These are phyloP conservation scores for Vultur gryphus DNA, from an alignment of 2,797 vertebrate species.

Conservation along the genomic window DNA sequence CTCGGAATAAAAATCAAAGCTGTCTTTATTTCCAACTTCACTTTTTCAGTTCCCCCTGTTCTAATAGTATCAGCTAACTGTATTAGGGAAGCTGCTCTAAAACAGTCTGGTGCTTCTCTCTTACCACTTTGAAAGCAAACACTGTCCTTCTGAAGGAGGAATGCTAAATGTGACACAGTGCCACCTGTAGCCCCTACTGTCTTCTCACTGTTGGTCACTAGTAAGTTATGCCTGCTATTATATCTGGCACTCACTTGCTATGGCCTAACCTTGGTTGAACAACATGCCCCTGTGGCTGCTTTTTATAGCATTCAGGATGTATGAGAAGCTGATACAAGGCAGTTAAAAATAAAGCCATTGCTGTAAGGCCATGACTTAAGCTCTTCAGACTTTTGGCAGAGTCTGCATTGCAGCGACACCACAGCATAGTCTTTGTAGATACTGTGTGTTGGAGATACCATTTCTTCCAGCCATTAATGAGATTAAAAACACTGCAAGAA, in stretches of 20 bases:
- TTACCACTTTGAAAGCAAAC: background rate
- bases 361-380: background rate
- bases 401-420: background rate
- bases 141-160: background rate
- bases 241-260: background rate
- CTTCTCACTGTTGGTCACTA: background rate
- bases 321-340: background rate
- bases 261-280: background rate
- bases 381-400: background rate
- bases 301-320: slow-evolving; percentile 3
- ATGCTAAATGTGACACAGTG: background rate
- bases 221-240: background rate
- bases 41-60: background rate
- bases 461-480: background rate
- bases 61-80: background rate
- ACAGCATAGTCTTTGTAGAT: background rate
- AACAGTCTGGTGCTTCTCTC: background rate
- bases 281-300: background rate
- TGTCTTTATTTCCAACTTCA: background rate
- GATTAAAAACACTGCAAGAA: background rate
- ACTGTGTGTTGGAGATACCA: background rate
- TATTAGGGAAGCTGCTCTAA: background rate
- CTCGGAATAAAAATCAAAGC: background rate
- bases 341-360: background rate
- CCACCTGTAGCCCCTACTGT: background rate